Percentiles rank a stretch among this genome's conserved stretches.
Conservation (phyloP, 2,888 invertebrate genomes). For the Xanthia togata region DNA sequence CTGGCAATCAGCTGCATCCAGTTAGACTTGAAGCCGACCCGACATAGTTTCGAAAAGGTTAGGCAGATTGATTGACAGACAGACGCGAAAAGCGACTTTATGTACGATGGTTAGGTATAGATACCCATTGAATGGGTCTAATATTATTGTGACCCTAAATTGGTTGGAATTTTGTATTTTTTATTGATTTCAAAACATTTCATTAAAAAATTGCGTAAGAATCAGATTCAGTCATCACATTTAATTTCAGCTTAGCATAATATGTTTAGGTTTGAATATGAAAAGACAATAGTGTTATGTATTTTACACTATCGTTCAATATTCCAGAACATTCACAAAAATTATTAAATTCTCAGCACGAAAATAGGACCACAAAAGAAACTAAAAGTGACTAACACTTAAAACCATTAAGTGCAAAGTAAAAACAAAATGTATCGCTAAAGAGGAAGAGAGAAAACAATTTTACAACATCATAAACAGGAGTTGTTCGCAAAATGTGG, state of each 20-base stretch:
- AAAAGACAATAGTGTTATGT: not conserved
- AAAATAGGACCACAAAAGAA: constrained; percentile 49
- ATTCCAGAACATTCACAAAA: constrained; percentile 10
- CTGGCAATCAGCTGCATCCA: too few relatives aligned
- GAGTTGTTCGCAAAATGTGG: constrained; percentile 54
- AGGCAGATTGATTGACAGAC: too few relatives aligned
- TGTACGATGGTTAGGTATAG: too few relatives aligned
- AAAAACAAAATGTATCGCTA: constrained; percentile 59
- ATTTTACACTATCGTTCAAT: constrained; percentile 5
- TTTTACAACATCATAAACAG: constrained; percentile 61
- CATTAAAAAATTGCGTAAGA: not conserved
- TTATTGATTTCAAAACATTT: not conserved
- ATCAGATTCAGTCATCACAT: not conserved
- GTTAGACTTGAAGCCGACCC: too few relatives aligned
- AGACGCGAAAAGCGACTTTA: too few relatives aligned
- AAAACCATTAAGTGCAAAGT: constrained; percentile 54
- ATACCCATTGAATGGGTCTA: not conserved
- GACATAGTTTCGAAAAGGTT: too few relatives aligned
- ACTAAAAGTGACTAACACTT: constrained; percentile 48
- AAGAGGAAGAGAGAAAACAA: constrained; percentile 55
- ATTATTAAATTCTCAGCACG: constrained; percentile 41
- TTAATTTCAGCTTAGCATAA: not conserved
- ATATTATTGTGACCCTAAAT: not conserved
- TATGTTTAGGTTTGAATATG: not conserved
- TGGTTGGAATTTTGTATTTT: not conserved